These are phyloP conservation scores for Acronicta leporina DNA, from an alignment of 2,888 invertebrate species.

Conservation along the genomic window DNA sequence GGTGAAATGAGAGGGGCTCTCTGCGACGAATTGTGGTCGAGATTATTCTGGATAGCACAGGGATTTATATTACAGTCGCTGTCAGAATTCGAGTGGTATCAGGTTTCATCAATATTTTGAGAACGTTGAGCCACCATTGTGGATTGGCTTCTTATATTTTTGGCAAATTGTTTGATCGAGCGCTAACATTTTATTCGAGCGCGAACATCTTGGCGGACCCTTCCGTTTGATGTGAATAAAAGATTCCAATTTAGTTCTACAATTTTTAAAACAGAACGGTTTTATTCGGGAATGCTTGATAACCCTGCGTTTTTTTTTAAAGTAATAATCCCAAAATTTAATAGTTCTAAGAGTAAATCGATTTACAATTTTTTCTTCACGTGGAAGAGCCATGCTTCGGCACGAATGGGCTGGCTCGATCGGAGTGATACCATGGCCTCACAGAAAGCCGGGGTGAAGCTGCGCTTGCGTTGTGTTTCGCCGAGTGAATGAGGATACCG, in stretches of 20 bases:
- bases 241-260: conserved; percentile 30
- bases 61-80: conserved; percentile 81
- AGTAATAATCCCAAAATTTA: too few relatives aligned
- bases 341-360: too few relatives aligned
- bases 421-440: too few relatives aligned
- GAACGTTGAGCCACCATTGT: conserved; percentile 63
- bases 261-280: not conserved
- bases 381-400: too few relatives aligned
- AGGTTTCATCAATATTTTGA: conserved; percentile 79
- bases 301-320: too few relatives aligned
- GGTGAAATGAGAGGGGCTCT: conserved; percentile 78
- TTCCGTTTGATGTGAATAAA: conserved; percentile 15
- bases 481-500: too few relatives aligned
- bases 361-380: too few relatives aligned
- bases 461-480: too few relatives aligned
- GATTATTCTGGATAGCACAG: conserved; percentile 78
- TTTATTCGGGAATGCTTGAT: too few relatives aligned
- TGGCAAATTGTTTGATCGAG: conserved; percentile 60
- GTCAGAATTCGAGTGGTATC: conserved; percentile 77
- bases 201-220: conserved; percentile 2
- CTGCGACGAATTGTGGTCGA: conserved; percentile 82
- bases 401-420: too few relatives aligned
- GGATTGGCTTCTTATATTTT: conserved; percentile 46
- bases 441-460: too few relatives aligned
- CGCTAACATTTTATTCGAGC: conserved; percentile 35